Evolutionary conservation across 2,888 invertebrate genomes (phyloP).

Genomic region (Apeira syringaria): DNA sequence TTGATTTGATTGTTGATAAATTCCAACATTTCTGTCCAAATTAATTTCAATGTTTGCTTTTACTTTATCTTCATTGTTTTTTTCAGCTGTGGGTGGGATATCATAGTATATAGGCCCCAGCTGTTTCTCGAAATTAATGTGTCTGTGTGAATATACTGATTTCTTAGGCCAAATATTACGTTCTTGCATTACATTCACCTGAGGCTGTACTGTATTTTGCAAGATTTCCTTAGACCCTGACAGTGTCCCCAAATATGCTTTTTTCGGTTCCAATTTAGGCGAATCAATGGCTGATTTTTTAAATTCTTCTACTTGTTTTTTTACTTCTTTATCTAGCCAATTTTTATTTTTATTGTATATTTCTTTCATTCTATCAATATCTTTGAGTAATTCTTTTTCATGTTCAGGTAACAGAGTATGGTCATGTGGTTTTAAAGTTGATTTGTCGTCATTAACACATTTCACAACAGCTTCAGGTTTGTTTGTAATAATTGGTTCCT

Average conservation of each 20-base stretch:
- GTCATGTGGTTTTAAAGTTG: constrained; percentile 32
- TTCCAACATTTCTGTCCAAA: neutral
- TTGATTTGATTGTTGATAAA: constrained; percentile 23
- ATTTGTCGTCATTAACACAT: constrained; percentile 58
- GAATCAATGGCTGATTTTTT: neutral
- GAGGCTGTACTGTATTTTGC: neutral
- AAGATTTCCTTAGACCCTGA: constrained; percentile 1
- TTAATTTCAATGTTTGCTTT: neutral
- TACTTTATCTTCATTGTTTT: neutral
- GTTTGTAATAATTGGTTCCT: constrained; percentile 58
- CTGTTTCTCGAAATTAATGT: constrained; percentile 5
- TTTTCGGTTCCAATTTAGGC: neutral
- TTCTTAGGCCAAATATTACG: constrained; percentile 1
- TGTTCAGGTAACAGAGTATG: constrained; percentile 42
- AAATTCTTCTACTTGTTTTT: constrained; percentile 43
- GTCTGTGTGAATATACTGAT: constrained; percentile 4
- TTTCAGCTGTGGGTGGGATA: neutral
- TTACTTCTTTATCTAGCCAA: constrained; percentile 69
- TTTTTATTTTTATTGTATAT: constrained; percentile 69
- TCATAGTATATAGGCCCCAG: neutral
- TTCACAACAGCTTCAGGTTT: constrained; percentile 56
- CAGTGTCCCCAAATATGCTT: neutral
- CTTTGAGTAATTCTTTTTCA: constrained; percentile 62
- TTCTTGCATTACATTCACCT: neutral
- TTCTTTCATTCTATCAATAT: constrained; percentile 60